Evolutionary conservation across 2,888 invertebrate genomes (phyloP), one percentile per base, ranked within the genome.

Genomic region (Tipula lateralis): DNA sequence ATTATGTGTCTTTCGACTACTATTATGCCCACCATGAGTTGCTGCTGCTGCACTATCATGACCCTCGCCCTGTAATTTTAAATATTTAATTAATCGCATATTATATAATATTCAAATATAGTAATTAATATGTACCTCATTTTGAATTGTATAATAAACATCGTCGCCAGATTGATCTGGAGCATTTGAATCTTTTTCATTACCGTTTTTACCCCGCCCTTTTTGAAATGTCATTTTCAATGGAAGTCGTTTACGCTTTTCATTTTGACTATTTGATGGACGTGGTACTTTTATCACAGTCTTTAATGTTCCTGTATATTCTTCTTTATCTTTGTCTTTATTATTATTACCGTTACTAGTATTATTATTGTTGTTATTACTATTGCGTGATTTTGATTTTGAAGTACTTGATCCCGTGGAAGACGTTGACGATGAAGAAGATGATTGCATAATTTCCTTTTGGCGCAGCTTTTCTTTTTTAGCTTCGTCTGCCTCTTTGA

Each of bases 151-250:
- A 91, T 94, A 94, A 88, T 93, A 94, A 0, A 92, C 88, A 86
- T 90, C 90, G 85, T 91, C 88, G 30, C 87, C 87, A 6, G 87
- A 86, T 84, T 87, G 88, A 86, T 87, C 86, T 84, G 88, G 86
- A 86, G 87, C 86, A 87, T 86, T 86, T 36, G 89, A 88, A 83
- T 91, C 89, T 85, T 91, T 91, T 44, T 91, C 90, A 80, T 90
- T 89, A 36, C 89, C 89, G 19, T 91, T 91, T 87, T 93, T 92
- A 32, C 92, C 92, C 1, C 93, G 91, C 83, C 94, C 93, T 89
- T 94, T 94, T 90, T 94, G 94, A 89, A 95, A 92, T 85, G 95
- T 95, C 94, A 95, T 95, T 90, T 95, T 96, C 86, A 95, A 89
- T 0, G 95, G 94, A 86, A 93, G 94, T 86, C 94, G 92, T 29